Conservation (phyloP, 2,888 invertebrate genomes). For the Oscheius onirici region DNA sequence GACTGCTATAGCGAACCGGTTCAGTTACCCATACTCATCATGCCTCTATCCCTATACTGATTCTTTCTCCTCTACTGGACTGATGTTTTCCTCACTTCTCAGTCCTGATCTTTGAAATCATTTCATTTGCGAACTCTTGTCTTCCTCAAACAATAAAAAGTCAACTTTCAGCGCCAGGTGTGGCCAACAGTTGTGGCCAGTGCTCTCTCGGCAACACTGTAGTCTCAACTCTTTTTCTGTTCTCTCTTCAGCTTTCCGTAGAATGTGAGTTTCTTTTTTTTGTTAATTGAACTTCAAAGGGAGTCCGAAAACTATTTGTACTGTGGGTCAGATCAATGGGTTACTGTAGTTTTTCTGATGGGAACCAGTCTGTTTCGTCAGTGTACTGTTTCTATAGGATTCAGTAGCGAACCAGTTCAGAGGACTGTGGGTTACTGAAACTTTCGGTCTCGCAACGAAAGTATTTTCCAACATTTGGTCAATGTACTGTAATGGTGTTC, state of each 20-base stretch:
- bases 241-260: slow-evolving; percentile 33
- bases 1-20: neutral
- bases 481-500: no score
- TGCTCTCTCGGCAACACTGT: slow-evolving; percentile 14
- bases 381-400: neutral
- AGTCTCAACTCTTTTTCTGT: slow-evolving; percentile 25
- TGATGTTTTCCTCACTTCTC: neutral
- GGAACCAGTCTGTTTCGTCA: neutral
- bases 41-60: neutral
- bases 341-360: neutral
- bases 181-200: slow-evolving; percentile 17
- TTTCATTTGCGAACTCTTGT: neutral
- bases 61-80: neutral
- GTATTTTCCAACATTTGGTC: no score
- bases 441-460: no score
- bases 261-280: slow-evolving; percentile 29
- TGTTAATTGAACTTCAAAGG: no score
- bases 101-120: neutral
- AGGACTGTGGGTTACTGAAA: neutral
- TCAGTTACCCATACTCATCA: neutral
- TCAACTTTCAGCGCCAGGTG: slow-evolving; percentile 23
- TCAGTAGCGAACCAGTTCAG: neutral
- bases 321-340: no score
- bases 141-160: neutral
- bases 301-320: no score